Percentiles rank a stretch among this genome's conserved stretches.
Evolutionary conservation across 2,888 invertebrate species (phyloP).

Genomic region (Acholoe squamosa): DNA sequence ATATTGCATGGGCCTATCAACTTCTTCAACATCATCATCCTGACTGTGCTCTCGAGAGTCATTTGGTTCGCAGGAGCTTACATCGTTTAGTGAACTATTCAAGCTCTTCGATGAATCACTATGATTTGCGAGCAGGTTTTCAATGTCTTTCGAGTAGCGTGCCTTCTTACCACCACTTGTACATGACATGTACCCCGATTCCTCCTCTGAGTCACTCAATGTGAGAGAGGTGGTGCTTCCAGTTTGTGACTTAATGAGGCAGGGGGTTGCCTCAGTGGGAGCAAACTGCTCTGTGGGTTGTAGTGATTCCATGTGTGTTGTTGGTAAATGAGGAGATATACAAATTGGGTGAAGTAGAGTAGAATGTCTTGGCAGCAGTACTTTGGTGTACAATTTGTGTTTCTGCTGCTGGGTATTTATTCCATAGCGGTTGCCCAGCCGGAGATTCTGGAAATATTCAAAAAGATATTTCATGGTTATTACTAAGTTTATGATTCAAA

Average conservation of each 20-base stretch:
- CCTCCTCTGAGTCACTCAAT: constrained; percentile 43
- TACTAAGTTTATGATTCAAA: too few species aligned
- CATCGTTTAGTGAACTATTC: constrained; percentile 22
- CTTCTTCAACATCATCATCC: constrained; percentile 41
- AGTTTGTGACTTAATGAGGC: not conserved
- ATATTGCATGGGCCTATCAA: not conserved
- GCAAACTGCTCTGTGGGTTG: not conserved
- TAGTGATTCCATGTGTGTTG: not conserved
- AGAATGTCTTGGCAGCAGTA: not conserved
- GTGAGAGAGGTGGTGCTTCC: not conserved
- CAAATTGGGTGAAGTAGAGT: not conserved
- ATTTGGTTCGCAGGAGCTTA: constrained; percentile 39
- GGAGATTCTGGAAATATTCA: not conserved
- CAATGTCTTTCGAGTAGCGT: not conserved
- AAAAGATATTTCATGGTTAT: not conserved
- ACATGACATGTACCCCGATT: constrained; percentile 49
- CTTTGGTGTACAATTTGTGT: not conserved
- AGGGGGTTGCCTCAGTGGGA: not conserved
- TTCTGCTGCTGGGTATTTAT: not conserved
- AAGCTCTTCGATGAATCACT: not conserved
- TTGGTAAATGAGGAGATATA: not conserved
- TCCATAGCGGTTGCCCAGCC: not conserved
- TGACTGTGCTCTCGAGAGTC: not conserved
- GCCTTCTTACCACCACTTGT: constrained; percentile 5
- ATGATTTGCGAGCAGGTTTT: not conserved